Evolutionary conservation across 2,797 vertebrate species (phyloP).

Genomic region (Eleutherodactylus coqui): DNA sequence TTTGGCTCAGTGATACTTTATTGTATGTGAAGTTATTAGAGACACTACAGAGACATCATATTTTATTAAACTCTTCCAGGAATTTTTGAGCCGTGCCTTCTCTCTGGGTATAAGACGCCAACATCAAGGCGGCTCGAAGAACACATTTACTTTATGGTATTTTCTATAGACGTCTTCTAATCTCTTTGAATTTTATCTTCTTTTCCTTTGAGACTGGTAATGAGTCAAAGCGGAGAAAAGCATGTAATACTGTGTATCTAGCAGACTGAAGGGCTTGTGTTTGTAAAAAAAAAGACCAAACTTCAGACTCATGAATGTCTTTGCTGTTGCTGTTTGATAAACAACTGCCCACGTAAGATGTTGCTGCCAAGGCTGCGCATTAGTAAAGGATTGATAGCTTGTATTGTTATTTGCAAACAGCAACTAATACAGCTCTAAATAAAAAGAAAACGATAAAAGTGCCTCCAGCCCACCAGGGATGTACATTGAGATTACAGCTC

Average conservation of each 20-base stretch:
- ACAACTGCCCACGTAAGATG: background rate
- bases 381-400: background rate
- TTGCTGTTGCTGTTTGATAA: background rate
- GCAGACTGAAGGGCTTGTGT: background rate
- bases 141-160: background rate
- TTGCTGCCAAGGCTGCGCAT: background rate
- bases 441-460: background rate
- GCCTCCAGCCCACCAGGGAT: background rate
- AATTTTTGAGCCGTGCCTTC: background rate
- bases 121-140: background rate
- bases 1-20: background rate
- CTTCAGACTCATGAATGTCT: background rate
- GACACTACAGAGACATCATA: background rate
- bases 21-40: background rate
- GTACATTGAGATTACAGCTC: too few species aligned
- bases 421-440: background rate
- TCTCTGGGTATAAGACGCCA: background rate
- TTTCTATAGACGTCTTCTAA: background rate
- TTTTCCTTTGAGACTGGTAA: slow-evolving; percentile 11
- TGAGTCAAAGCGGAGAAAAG: background rate
- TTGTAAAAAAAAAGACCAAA: background rate
- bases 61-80: background rate
- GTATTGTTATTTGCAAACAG: background rate
- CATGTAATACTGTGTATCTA: background rate
- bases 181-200: background rate